Evolutionary conservation across 2,888 invertebrate genomes (phyloP).

Genomic region (Hydraecia micacea): DNA sequence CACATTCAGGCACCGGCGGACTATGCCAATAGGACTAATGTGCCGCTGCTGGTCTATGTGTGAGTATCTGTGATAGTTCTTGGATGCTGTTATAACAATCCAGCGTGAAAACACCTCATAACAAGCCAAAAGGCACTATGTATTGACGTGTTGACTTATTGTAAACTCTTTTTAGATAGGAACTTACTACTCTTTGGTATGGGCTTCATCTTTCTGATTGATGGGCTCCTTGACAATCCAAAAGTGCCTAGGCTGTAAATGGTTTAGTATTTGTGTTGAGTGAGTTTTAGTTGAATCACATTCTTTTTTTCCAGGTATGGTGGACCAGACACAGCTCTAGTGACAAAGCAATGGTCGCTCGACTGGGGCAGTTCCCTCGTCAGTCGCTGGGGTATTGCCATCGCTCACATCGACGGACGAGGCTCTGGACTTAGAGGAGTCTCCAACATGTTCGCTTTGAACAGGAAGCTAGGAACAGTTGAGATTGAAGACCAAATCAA

Average conservation of each 20-base stretch:
- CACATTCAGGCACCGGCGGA: constrained; percentile 93
- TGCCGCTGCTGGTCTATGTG: constrained; percentile 96
- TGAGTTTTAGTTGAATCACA: background rate
- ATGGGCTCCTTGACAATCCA: background rate
- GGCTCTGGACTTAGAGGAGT: constrained; percentile 97
- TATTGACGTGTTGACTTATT: background rate
- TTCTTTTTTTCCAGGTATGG: constrained; percentile 92
- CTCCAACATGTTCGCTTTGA: constrained; percentile 94
- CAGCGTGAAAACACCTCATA: no score
- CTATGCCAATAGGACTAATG: constrained; percentile 92
- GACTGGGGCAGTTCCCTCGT: constrained; percentile 97
- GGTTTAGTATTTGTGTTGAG: background rate
- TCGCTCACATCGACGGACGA: constrained; percentile 97
- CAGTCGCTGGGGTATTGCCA: constrained; percentile 95
- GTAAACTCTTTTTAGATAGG: background rate
- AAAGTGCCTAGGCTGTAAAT: no score
- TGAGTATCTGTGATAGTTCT: constrained; percentile 86
- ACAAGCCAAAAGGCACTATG: background rate
- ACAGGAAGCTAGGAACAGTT: constrained; percentile 95
- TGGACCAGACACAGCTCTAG: constrained; percentile 97
- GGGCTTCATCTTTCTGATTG: no score
- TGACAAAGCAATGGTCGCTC: constrained; percentile 94
- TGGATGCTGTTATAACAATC: background rate
- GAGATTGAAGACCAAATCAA: constrained; percentile 98
- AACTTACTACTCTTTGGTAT: background rate